phyloP scores from a whole-genome alignment of 2,113 vertebrate species.

The Ciconia boyciana region DNA sequence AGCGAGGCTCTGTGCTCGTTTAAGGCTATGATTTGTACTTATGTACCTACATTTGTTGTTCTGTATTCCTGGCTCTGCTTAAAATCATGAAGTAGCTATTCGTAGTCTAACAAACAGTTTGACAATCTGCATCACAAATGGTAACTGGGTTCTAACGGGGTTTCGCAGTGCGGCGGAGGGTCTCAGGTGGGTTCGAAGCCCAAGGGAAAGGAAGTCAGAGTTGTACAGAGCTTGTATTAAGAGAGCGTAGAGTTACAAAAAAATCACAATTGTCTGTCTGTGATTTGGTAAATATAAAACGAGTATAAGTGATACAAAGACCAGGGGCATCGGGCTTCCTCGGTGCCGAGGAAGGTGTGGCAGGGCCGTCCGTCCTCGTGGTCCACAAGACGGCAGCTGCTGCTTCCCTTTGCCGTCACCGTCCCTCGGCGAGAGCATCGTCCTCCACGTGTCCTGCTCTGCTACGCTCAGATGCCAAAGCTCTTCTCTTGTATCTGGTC shows the following conservation, averaged over 20 bases:
- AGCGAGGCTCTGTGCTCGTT: not conserved
- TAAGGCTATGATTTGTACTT: not conserved
- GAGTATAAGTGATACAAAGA: not conserved
- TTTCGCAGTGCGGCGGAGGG: not conserved
- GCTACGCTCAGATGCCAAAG: not conserved
- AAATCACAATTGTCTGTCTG: no score
- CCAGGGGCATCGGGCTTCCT: not conserved
- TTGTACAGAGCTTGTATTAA: not conserved
- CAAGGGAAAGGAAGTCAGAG: accelerated
- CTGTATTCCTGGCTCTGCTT: not conserved
- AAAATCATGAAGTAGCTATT: not conserved
- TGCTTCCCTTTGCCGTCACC: not conserved
- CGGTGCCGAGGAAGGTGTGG: not conserved
- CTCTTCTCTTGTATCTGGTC: not conserved
- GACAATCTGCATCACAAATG: not conserved
- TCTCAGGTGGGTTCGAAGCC: not conserved
- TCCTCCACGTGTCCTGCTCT: not conserved
- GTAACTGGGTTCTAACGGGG: not conserved
- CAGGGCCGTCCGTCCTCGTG: not conserved
- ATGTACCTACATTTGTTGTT: not conserved
- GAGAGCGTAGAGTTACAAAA: not conserved
- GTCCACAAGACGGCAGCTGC: not conserved
- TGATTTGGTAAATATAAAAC: not conserved
- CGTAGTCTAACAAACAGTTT: not conserved
- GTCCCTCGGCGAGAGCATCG: not conserved